Conservation (phyloP, 2,888 invertebrate species). For the Cyclophora albipunctata region DNA sequence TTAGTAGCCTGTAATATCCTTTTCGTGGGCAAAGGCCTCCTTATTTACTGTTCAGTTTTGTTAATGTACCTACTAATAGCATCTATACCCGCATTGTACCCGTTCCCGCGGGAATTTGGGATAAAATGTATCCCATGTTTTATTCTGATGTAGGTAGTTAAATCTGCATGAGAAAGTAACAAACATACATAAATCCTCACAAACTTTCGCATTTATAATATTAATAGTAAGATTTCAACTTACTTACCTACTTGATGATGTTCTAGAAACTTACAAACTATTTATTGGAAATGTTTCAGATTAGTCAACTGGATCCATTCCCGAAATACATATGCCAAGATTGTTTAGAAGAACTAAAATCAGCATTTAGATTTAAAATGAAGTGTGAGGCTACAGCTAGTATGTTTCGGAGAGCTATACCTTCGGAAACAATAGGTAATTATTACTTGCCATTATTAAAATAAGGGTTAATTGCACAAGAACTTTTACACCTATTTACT, state of each 20-base stretch:
- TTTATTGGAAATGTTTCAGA: conserved; percentile 11
- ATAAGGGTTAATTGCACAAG: not conserved
- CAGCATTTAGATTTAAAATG: conserved; percentile 21
- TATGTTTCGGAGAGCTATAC: conserved; percentile 18
- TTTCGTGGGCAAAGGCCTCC: not conserved
- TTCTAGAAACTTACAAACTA: too few relatives aligned
- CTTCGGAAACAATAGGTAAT: conserved; percentile 12
- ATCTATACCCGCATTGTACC: not conserved
- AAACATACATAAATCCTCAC: not conserved
- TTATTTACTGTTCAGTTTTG: not conserved
- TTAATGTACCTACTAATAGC: not conserved
- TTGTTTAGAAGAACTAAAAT: conserved; percentile 22
- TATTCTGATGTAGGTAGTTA: not conserved
- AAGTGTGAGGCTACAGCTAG: conserved; percentile 23
- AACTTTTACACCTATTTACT: not conserved
- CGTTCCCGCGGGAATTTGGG: too few relatives aligned
- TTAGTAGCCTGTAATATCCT: not conserved
- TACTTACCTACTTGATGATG: too few relatives aligned
- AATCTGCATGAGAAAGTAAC: too few relatives aligned
- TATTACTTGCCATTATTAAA: not conserved
- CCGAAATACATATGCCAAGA: conserved; percentile 23
- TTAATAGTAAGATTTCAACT: not conserved
- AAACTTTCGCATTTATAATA: not conserved
- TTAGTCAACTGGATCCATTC: conserved; percentile 18
- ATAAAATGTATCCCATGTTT: too few relatives aligned